Evolutionary conservation across 2,797 vertebrate genomes (phyloP), one percentile per base, ranked within the genome.

Genomic region (Lacerta viridis): DNA sequence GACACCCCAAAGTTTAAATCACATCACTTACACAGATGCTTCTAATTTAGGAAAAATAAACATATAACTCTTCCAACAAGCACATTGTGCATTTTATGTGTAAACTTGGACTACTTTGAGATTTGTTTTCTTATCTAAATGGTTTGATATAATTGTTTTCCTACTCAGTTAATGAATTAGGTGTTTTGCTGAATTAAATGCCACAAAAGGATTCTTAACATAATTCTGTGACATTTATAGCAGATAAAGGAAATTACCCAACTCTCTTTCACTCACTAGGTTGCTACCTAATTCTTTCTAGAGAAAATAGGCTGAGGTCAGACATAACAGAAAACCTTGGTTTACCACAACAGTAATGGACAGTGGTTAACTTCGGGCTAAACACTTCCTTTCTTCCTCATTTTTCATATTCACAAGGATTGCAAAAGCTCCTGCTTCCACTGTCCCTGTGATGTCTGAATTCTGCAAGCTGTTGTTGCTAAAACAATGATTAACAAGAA

Each of bases 1-100:
- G 78, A 83, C 90, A 87, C 50, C 33, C 64, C 91, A 88, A 93
- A 91, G 39, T 86, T 18, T 89, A 0, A 89, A 91, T 83, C 55
- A 79, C 36, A 50, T 43, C 9, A 82, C 78, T 77, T 87, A 27
- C 25, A 20, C 39, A 77, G 33, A 88, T 90, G 4, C 0, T 84
- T 41, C 41, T 17, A 89, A 8, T 78, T 92, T 82, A 3, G 86
- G 91, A 84, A 29, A 82, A 25, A 83, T 18, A 69, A 79, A 39
- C 82, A 0, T 43, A 77, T 69, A 50, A 88, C 27, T 39, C 89
- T 68, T 79, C 25, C 2, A 5, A 15, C 20, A 27, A 84, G 80
- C 81, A 41, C 88, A 13, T 3, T 68, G 68, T 25, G 18, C 23
- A 25, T 72, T 89, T 46, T 33, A 43, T 72, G 0, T 11, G 1